These are phyloP conservation scores for Hypsopygia costalis DNA, from an alignment of 2,888 invertebrate species.

Conservation along the genomic window DNA sequence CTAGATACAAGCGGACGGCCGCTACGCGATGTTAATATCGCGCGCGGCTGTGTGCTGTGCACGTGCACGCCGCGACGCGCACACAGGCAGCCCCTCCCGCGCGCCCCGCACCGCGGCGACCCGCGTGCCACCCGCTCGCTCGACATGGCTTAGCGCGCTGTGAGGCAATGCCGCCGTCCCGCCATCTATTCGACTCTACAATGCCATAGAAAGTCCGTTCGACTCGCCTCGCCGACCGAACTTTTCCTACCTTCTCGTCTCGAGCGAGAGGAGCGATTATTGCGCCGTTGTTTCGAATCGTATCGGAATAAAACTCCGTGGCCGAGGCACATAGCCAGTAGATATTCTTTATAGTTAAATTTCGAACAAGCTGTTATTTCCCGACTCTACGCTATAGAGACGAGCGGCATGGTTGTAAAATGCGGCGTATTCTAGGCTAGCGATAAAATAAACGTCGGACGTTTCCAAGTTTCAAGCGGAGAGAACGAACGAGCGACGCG, in stretches of 20 bases:
- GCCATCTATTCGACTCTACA: constrained; percentile 74
- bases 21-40: constrained; percentile 66
- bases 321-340: constrained; percentile 32
- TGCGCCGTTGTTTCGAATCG: constrained; percentile 38
- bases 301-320: constrained; percentile 33
- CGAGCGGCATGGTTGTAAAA: constrained; percentile 67
- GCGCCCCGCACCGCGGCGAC: constrained; percentile 33
- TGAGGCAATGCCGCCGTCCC: constrained; percentile 75
- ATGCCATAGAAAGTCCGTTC: constrained; percentile 79
- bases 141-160: constrained; percentile 65
- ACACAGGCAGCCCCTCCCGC: constrained; percentile 23
- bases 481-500: constrained; percentile 74
- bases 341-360: constrained; percentile 60
- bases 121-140: constrained; percentile 41
- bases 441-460: constrained; percentile 77
- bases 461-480: constrained; percentile 74
- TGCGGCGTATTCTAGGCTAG: constrained; percentile 64
- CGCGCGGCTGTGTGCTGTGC: constrained; percentile 41
- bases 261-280: constrained; percentile 53
- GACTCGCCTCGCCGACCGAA: constrained; percentile 70
- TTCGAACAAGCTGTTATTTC: constrained; percentile 64
- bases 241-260: constrained; percentile 71
- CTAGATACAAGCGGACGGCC: constrained; percentile 63
- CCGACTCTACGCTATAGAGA: constrained; percentile 44
- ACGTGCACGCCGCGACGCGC: constrained; percentile 41